phyloP scores from a whole-genome alignment of 2,797 vertebrate genomes.

The Philypnodon macrostomus region DNA sequence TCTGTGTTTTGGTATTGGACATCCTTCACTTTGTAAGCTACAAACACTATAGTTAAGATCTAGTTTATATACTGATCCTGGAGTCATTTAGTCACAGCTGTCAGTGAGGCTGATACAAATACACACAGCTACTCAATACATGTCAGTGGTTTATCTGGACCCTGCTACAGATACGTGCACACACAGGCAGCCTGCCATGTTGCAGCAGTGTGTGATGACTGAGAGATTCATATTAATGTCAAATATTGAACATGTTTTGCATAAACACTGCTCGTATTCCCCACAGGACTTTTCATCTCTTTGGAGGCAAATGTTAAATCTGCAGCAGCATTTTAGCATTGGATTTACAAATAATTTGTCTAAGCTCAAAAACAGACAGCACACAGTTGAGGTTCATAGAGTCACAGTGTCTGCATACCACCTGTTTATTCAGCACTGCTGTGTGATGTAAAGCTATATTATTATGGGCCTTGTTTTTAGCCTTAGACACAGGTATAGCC shows the following conservation, averaged over 20 bases:
- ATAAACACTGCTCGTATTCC: slow-evolving; percentile 1
- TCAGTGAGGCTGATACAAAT: slow-evolving; percentile 8
- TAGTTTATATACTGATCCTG: slow-evolving; percentile 12
- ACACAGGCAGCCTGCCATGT: neutral
- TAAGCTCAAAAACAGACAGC: slow-evolving; percentile 19
- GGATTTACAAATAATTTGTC: slow-evolving; percentile 17
- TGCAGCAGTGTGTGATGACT: neutral
- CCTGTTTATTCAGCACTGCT: slow-evolving; percentile 8
- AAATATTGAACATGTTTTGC: neutral
- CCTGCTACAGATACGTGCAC: neutral
- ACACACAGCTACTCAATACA: slow-evolving; percentile 6
- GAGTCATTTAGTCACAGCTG: slow-evolving; percentile 28
- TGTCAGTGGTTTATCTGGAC: slow-evolving; percentile 1
- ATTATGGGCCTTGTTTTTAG: neutral
- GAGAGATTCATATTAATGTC: neutral
- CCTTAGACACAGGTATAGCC: slow-evolving; percentile 1
- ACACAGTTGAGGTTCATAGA: slow-evolving; percentile 7
- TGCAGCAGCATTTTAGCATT: slow-evolving; percentile 20
- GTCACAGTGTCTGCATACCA: slow-evolving; percentile 5
- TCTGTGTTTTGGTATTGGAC: slow-evolving; percentile 34
- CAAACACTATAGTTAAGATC: slow-evolving; percentile 29
- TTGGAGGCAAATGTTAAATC: slow-evolving; percentile 1
- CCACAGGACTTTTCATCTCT: neutral
- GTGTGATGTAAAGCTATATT: slow-evolving; percentile 8
- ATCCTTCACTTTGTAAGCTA: slow-evolving; percentile 18